Evolutionary conservation across 2,113 vertebrate genomes (phyloP), one percentile per base, ranked within the genome.

Genomic region (Irena cyanogastra): DNA sequence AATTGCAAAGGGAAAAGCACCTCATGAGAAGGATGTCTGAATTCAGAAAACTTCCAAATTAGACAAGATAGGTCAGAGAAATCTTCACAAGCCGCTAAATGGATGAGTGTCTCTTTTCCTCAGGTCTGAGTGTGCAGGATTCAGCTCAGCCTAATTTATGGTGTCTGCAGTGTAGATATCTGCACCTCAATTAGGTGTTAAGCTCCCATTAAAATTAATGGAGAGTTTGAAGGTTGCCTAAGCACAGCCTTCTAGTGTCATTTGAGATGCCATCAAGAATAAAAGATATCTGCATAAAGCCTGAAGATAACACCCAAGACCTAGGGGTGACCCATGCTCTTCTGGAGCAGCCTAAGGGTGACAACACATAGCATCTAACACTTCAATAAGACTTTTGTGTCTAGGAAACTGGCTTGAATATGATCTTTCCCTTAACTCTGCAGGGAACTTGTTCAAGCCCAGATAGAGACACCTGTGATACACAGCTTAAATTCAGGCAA

Each of bases 201-300:
- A 93, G 45, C 63, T 89, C 41, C 64, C 41, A 80, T 81, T 93
- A 92, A 90, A 96, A 45, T 93, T 95, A 92, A 95, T 63, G 52
- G 88, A 93, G 68, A 80, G 45, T 49, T 50, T 92, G 59, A 65
- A 92, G 35, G 6, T 74, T 93, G 39, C 68, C 39, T 83, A 88
- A 93, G 61, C 33, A 37, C 18, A 57, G 28, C n/a, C 50, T 94
- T 95, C 70, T 72, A 65, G 30, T 72, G 54, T 21, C 54, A 42
- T 88, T 53, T 74, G 63, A 93, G 83, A 90, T 76, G 61, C 37
- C 90, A 72, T 77, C 66, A 86, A 45, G 79, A 74, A 42, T 39
- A 83, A 27, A 47, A 70, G 39, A 39, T 57, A 81, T 18, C 76
- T 89, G 42, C 68, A 59, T 83, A 56, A 92, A 94, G 49, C 42